These are phyloP conservation scores for Takifugu rubripes DNA, from an alignment of 2,797 vertebrate genomes.

Conservation along the genomic window DNA sequence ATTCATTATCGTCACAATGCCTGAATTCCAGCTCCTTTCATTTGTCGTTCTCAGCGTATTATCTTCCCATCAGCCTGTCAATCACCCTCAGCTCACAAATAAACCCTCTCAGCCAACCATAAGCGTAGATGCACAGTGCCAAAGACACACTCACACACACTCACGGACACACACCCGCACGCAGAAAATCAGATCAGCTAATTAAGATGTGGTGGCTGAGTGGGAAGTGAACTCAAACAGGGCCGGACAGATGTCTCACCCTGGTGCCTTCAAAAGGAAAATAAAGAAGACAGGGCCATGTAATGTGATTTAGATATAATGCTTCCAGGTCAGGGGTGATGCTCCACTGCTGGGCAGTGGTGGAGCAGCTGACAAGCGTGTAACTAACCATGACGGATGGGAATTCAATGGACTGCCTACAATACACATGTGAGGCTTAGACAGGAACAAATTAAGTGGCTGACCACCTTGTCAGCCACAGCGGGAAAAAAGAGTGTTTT, in stretches of 20 bases:
- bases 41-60: conserved; percentile 60
- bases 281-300: conserved; percentile 71
- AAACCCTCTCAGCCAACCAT: conserved; percentile 45
- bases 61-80: conserved; percentile 69
- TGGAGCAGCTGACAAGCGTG: conserved; percentile 78
- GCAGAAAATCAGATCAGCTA: conserved; percentile 73
- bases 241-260: conserved; percentile 78
- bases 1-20: conserved; percentile 71
- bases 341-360: conserved; percentile 70
- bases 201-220: conserved; percentile 69
- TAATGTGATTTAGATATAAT: conserved; percentile 83
- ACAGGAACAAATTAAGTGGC: conserved; percentile 58
- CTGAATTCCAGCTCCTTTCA: conserved; percentile 66
- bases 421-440: conserved; percentile 54
- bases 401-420: conserved; percentile 77
- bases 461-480: conserved; percentile 51
- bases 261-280: conserved; percentile 71
- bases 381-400: conserved; percentile 83
- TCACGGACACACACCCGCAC: conserved; percentile 24
- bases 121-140: conserved; percentile 29
- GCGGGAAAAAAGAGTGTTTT: conserved; percentile 31
- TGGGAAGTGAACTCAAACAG: conserved; percentile 70
- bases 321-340: conserved; percentile 80
- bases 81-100: conserved; percentile 57
- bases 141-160: conserved; percentile 31